A percentile compares a stretch with the other conserved stretches of the same genome.
Conservation (phyloP, 2,888 invertebrate genomes). For the Drosophila multiciliata region DNA sequence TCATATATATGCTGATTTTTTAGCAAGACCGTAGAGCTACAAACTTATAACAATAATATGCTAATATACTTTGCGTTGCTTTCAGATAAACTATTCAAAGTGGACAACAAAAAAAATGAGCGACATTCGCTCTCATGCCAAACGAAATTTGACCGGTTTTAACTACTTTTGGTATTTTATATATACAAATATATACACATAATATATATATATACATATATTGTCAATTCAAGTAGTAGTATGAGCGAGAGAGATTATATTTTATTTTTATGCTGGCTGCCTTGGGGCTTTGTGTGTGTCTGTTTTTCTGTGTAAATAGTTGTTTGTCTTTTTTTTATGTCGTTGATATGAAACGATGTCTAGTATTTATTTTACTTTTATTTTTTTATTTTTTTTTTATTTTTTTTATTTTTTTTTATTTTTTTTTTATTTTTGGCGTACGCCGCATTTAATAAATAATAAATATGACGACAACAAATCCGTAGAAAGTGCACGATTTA, state of each 20-base stretch:
- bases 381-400: neutral
- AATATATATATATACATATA: too few relatives aligned
- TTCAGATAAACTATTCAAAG: neutral
- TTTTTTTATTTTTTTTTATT: neutral
- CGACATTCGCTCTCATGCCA: neutral
- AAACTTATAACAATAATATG: neutral
- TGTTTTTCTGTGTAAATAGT: conserved; percentile 23
- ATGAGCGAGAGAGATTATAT: conserved; percentile 17
- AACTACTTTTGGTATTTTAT: conserved; percentile 35
- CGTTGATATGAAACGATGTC: conserved; percentile 18
- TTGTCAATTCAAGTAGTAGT: conserved; percentile 33
- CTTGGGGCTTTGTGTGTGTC: conserved; percentile 26
- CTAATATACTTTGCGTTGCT: neutral
- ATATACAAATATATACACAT: too few relatives aligned
- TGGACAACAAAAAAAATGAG: conserved; percentile 2
- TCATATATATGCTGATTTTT: neutral
- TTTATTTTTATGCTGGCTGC: conserved; percentile 40
- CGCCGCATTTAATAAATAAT: conserved; percentile 27
- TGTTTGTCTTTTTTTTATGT: conserved; percentile 4
- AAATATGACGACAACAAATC: conserved; percentile 24
- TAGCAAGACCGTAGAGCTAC: neutral
- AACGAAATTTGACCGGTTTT: conserved; percentile 43
- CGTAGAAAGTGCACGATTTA: neutral
- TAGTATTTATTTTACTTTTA: neutral
- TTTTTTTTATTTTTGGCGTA: conserved; percentile 12